These are phyloP conservation scores for Pyrgilauda ruficollis DNA, from an alignment of 2,113 vertebrate genomes.

Conservation along the genomic window DNA sequence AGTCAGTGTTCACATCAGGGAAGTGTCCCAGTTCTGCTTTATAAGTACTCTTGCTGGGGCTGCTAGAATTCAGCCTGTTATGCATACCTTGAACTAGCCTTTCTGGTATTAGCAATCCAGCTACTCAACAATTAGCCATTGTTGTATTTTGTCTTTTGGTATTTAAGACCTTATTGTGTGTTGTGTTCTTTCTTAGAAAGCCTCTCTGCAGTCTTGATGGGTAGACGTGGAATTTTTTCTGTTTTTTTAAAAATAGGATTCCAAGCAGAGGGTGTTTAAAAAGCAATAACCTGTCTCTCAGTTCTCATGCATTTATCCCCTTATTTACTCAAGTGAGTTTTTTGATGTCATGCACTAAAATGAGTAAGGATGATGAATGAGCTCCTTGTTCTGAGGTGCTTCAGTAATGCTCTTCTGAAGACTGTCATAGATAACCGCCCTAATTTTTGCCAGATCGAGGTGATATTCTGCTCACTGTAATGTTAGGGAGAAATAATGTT, in stretches of 20 bases:
- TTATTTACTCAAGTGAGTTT: not conserved
- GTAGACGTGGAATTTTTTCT: not conserved
- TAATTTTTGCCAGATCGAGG: not conserved
- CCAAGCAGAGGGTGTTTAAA: not conserved
- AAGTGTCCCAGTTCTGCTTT: not conserved
- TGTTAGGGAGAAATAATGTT: not conserved
- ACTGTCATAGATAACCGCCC: fast-evolving
- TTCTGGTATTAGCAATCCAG: not conserved
- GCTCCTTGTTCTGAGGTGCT: not conserved
- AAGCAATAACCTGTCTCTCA: not conserved
- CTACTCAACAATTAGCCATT: not conserved
- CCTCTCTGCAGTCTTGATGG: not conserved
- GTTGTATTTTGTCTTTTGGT: not conserved
- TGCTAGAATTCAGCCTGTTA: not conserved
- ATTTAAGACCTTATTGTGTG: not conserved
- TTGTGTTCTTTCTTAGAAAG: not conserved
- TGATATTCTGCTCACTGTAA: not conserved
- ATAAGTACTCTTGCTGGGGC: not conserved
- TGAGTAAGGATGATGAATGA: not conserved
- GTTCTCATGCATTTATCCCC: not conserved
- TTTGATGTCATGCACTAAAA: not conserved
- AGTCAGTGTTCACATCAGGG: not conserved
- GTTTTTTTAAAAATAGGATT: not conserved
- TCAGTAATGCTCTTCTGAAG: not conserved
- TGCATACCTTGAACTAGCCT: not conserved